A percentile compares a stretch with the other conserved stretches of the same genome.
Evolutionary conservation across 2,888 invertebrate species (phyloP).

Genomic region (Acheta domesticus): DNA sequence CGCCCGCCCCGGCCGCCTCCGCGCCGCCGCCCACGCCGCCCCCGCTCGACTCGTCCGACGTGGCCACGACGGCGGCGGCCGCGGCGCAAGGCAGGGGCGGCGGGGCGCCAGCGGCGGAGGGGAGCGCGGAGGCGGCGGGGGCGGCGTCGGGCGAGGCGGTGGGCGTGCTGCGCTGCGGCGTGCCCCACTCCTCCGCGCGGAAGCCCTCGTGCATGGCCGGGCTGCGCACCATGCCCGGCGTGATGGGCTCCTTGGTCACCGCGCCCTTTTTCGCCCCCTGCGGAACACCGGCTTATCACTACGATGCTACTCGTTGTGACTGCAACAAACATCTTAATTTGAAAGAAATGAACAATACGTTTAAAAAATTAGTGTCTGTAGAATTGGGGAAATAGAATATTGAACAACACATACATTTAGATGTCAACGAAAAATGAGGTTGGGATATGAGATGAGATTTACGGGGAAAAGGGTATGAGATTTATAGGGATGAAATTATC

Average conservation of each 20-base stretch:
- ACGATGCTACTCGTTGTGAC: no score
- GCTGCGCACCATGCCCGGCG: slow-evolving; percentile 45
- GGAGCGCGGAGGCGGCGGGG: background rate
- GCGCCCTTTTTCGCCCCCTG: background rate
- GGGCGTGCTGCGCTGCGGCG: slow-evolving; percentile 41
- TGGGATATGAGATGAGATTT: no score
- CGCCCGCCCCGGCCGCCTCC: slow-evolving; percentile 32
- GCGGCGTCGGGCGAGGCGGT: slow-evolving; percentile 40
- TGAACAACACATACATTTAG: no score
- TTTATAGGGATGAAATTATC: no score
- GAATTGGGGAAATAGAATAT: no score
- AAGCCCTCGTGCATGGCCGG: slow-evolving; percentile 46
- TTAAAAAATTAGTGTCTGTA: no score
- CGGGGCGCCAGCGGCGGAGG: slow-evolving; percentile 37
- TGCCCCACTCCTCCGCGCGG: slow-evolving; percentile 43
- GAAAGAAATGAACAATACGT: no score
- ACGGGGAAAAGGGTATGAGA: no score
- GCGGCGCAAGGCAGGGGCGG: background rate
- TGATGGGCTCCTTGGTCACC: slow-evolving; percentile 38
- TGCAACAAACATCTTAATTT: no score
- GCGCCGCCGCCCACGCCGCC: slow-evolving; percentile 35
- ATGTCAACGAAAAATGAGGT: fast-evolving
- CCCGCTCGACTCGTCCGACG: slow-evolving; percentile 51
- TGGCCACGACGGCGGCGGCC: slow-evolving; percentile 19
- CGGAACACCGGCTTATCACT: no score